A percentile compares a stretch with the other conserved stretches of the same genome.
Conservation (phyloP, 1,140 invertebrate genomes). For the Bombus vancouverensis region DNA sequence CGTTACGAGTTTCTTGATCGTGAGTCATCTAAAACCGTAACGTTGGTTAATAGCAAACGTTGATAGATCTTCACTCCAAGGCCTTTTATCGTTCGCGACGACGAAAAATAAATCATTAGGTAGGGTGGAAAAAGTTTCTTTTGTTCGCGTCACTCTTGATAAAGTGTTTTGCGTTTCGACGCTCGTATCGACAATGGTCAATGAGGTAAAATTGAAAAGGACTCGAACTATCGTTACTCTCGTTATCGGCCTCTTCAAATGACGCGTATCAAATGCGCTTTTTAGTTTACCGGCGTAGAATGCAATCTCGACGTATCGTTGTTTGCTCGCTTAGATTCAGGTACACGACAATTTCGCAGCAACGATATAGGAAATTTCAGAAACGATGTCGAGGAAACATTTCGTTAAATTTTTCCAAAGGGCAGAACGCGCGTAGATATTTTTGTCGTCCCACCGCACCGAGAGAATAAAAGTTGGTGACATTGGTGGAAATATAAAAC, state of each 20-base stretch:
- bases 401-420: constrained; percentile 11
- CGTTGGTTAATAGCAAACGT: constrained; percentile 20
- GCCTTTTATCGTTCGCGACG: not conserved
- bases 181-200: not conserved
- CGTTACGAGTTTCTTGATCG: constrained; percentile 11
- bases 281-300: not conserved
- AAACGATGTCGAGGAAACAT: constrained; percentile 9
- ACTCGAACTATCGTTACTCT: constrained; percentile 6
- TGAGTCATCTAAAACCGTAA: constrained; percentile 45
- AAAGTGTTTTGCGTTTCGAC: constrained; percentile 10
- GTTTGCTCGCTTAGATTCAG: not conserved
- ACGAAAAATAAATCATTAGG: constrained; percentile 31
- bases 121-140: not conserved
- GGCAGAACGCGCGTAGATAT: too few species aligned
- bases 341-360: not conserved
- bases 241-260: constrained; percentile 6
- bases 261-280: not conserved
- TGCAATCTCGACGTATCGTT: not conserved
- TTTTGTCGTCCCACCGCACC: not conserved
- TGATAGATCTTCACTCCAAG: not conserved
- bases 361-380: not conserved
- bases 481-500: constrained; percentile 37
- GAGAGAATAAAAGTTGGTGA: constrained; percentile 19
- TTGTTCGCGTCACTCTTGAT: not conserved
- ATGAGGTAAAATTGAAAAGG: constrained; percentile 12